Evolutionary conservation across 2,797 vertebrate species (phyloP).

Genomic region (Prionace glauca): DNA sequence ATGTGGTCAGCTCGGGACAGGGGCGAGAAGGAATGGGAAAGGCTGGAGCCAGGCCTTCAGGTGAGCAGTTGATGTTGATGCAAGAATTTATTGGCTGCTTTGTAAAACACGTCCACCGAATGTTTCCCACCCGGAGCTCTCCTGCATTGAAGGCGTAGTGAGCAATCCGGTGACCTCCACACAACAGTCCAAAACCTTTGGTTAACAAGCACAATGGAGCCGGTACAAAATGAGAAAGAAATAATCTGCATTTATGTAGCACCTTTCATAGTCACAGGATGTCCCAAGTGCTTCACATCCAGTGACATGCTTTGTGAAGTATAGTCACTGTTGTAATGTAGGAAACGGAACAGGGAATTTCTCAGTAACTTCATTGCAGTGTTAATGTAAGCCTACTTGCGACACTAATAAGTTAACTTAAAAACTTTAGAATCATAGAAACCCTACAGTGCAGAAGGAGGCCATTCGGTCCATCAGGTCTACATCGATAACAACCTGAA

Average conservation of each 20-base stretch:
- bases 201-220: background rate
- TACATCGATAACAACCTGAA: background rate
- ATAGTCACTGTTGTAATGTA: background rate
- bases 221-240: background rate
- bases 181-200: background rate
- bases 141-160: background rate
- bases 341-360: background rate
- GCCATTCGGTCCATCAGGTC: too few relatives aligned
- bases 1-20: too few relatives aligned
- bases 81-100: background rate
- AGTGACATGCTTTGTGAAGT: background rate
- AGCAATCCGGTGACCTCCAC: background rate
- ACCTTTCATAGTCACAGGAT: background rate
- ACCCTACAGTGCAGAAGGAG: too few relatives aligned
- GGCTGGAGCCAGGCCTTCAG: background rate
- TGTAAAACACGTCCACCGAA: background rate
- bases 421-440: too few relatives aligned
- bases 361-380: too few relatives aligned
- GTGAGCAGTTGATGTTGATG: background rate
- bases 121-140: background rate
- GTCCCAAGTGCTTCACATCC: background rate
- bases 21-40: background rate
- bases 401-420: too few relatives aligned
- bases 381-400: too few relatives aligned
- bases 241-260: background rate